phyloP scores from a whole-genome alignment of 2,113 vertebrate species.

The Lethenteron camtschaticum region DNA sequence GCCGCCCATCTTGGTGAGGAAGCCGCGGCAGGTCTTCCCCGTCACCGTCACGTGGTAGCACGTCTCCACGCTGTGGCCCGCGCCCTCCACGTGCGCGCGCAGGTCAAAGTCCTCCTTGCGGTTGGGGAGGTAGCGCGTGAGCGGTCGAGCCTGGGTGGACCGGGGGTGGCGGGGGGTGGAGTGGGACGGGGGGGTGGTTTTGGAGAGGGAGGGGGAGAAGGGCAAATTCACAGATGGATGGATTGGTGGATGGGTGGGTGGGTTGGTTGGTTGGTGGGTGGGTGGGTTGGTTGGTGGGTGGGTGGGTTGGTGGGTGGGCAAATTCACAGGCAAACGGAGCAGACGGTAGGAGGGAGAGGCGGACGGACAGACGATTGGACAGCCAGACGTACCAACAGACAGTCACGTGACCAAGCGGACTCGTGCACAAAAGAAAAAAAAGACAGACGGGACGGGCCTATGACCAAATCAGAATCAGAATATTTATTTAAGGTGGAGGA shows the following conservation, averaged over 20 bases:
- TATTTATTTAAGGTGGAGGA: too few species aligned
- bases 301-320: too few species aligned
- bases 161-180: background rate
- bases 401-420: too few species aligned
- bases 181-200: background rate
- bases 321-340: too few species aligned
- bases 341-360: too few species aligned
- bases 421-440: too few species aligned
- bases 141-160: conserved; percentile 37
- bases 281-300: background rate
- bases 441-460: too few species aligned
- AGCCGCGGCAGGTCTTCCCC: conserved; percentile 71
- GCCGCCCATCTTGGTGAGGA: conserved; percentile 80
- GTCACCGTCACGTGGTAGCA: conserved; percentile 77
- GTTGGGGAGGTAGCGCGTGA: conserved; percentile 67
- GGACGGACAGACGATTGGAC: too few species aligned
- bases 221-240: background rate
- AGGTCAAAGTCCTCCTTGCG: conserved; percentile 78
- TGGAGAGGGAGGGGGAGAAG: background rate
- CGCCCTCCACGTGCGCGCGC: conserved; percentile 52
- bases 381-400: too few species aligned
- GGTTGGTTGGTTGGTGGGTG: too few species aligned
- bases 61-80: conserved; percentile 64
- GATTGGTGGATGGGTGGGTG: background rate
- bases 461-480: too few species aligned